phyloP scores from a whole-genome alignment of 2,888 invertebrate genomes.

The Drosophila tanythrix region DNA sequence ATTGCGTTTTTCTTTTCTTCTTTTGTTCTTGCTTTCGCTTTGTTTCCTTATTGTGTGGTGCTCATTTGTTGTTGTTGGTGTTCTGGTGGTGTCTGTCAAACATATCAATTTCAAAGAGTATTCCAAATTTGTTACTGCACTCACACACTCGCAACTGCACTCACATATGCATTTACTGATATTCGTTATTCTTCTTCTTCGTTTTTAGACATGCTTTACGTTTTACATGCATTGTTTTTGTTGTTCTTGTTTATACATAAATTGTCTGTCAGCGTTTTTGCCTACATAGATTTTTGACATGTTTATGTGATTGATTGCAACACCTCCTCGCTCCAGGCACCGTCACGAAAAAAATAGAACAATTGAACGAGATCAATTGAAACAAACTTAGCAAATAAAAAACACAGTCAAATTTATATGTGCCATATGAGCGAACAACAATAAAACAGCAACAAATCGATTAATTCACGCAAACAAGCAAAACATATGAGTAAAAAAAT shows the following conservation, averaged over 20 bases:
- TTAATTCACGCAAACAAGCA: slow-evolving; percentile 63
- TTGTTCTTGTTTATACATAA: slow-evolving; percentile 64
- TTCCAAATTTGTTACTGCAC: slow-evolving; percentile 11
- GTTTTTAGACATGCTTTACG: slow-evolving; percentile 9
- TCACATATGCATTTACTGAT: slow-evolving; percentile 4
- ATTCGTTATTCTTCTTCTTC: slow-evolving; percentile 28
- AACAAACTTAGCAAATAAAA: slow-evolving; percentile 59
- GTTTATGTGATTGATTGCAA: slow-evolving; percentile 75
- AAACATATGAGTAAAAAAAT: slow-evolving; percentile 7
- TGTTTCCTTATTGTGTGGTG: background rate
- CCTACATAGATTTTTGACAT: slow-evolving; percentile 70
- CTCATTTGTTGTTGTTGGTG: slow-evolving; percentile 44
- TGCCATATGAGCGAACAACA: slow-evolving; percentile 41
- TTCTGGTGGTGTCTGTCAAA: slow-evolving; percentile 75
- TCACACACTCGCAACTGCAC: slow-evolving; percentile 13
- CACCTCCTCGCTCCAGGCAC: slow-evolving; percentile 9
- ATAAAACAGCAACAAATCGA: slow-evolving; percentile 56
- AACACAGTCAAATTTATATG: slow-evolving; percentile 69
- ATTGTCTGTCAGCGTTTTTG: slow-evolving; percentile 73
- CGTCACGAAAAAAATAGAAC: background rate
- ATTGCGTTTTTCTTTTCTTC: slow-evolving; percentile 18
- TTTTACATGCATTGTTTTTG: slow-evolving; percentile 20
- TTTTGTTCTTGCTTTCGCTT: slow-evolving; percentile 34
- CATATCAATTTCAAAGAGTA: slow-evolving; percentile 71
- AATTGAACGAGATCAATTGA: slow-evolving; percentile 16